phyloP scores from a whole-genome alignment of 2,888 invertebrate species.

The Drosophila lacicola region DNA sequence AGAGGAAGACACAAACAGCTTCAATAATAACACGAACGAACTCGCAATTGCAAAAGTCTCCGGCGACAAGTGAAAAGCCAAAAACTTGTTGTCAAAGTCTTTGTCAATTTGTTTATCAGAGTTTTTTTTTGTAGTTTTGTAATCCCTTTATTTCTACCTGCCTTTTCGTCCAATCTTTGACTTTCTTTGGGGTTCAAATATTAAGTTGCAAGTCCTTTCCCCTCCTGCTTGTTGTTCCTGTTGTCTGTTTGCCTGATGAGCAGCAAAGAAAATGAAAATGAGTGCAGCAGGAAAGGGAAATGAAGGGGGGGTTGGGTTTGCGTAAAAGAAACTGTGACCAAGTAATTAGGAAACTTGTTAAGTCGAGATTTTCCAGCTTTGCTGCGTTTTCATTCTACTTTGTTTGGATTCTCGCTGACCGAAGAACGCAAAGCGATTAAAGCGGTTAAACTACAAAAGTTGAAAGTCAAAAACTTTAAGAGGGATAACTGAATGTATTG shows the following conservation, averaged over 20 bases:
- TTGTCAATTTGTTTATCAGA: conserved; percentile 51
- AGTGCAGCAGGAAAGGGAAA: neutral
- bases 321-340: conserved; percentile 29
- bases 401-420: neutral
- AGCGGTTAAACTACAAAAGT: neutral
- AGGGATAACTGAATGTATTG: neutral
- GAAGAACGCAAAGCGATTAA: conserved; percentile 3
- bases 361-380: conserved; percentile 30
- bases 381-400: neutral
- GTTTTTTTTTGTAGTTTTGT: conserved; percentile 35
- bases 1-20: conserved; percentile 33
- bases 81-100: conserved; percentile 60
- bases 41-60: conserved; percentile 61
- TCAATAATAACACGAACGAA: conserved; percentile 58
- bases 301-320: neutral
- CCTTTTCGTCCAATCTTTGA: neutral
- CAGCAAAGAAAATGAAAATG: conserved; percentile 2
- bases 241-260: conserved; percentile 31
- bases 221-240: conserved; percentile 21
- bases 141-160: conserved; percentile 20
- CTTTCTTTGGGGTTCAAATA: conserved; percentile 36
- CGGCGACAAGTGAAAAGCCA: conserved; percentile 24
- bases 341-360: conserved; percentile 53
- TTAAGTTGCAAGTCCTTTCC: conserved; percentile 35
- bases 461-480: neutral